Conservation (phyloP, 53 echinoderm and acorn worm species). For the Holothuria scabra region DNA sequence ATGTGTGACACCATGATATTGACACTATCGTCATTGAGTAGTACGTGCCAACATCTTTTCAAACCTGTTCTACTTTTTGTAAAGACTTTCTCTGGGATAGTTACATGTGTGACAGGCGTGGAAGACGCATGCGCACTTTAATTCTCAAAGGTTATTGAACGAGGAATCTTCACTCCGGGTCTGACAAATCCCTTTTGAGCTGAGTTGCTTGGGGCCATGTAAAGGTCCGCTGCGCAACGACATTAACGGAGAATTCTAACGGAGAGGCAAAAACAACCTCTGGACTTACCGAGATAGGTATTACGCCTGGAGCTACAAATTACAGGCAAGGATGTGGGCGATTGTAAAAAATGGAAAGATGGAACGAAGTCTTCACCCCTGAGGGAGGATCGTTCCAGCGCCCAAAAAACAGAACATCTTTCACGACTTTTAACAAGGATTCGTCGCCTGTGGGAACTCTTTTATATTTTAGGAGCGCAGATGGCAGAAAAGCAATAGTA, state of each 20-base stretch:
- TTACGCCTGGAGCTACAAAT: conserved; percentile 24
- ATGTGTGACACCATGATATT: no score
- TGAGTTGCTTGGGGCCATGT: conserved; percentile 16
- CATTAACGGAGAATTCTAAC: background rate
- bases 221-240: conserved; percentile 47
- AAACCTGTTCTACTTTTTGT: no score
- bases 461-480: conserved; percentile 51
- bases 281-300: conserved; percentile 28
- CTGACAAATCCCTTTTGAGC: conserved; percentile 47
- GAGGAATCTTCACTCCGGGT: conserved; percentile 34
- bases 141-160: conserved; percentile 40
- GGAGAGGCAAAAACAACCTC: conserved; percentile 43
- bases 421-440: conserved; percentile 49
- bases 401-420: conserved; percentile 52
- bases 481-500: conserved; percentile 31
- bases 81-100: no score
- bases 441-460: conserved; percentile 32
- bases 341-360: background rate
- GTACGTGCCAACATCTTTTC: no score
- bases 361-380: conserved; percentile 23
- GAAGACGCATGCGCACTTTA: conserved; percentile 17
- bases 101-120: no score
- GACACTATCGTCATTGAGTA: no score
- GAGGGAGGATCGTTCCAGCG: conserved; percentile 42
- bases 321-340: conserved; percentile 46